phyloP scores from a whole-genome alignment of 1,140 invertebrate species.

The Pectinophora gossypiella region DNA sequence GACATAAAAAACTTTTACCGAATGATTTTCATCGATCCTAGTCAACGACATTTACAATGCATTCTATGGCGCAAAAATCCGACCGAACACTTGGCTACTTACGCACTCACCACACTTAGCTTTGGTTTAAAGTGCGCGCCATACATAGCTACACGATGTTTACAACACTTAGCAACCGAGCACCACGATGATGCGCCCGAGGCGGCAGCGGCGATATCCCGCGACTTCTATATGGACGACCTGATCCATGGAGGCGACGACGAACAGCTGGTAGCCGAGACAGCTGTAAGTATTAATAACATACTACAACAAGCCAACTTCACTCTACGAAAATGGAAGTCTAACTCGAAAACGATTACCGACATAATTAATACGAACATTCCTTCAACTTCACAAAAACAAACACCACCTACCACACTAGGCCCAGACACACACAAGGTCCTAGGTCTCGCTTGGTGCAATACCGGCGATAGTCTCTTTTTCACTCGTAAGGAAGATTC shows the following conservation, averaged over 20 bases:
- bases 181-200: not conserved
- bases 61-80: constrained; percentile 28
- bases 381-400: not conserved
- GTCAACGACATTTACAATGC: constrained; percentile 20
- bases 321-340: constrained; percentile 3
- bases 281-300: not conserved
- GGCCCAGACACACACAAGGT: not conserved
- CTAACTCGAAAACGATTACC: not conserved
- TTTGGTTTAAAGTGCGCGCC: constrained; percentile 35
- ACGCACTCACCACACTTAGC: constrained; percentile 34
- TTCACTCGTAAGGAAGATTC: not conserved
- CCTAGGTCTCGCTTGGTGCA: not conserved
- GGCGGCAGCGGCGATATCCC: not conserved
- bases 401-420: not conserved
- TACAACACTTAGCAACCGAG: constrained; percentile 26
- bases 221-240: constrained; percentile 8
- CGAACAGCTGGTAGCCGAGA: not conserved
- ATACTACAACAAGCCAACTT: not conserved
- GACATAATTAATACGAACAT: not conserved
- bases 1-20: constrained; percentile 34
- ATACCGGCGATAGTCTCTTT: no score
- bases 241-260: not conserved
- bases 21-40: constrained; percentile 13
- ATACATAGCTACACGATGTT: constrained; percentile 23
- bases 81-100: constrained; percentile 17